Base-by-base conservation (phyloP, 2,888 invertebrate genomes). In the Pyrocoelia pectoralis region DNA sequence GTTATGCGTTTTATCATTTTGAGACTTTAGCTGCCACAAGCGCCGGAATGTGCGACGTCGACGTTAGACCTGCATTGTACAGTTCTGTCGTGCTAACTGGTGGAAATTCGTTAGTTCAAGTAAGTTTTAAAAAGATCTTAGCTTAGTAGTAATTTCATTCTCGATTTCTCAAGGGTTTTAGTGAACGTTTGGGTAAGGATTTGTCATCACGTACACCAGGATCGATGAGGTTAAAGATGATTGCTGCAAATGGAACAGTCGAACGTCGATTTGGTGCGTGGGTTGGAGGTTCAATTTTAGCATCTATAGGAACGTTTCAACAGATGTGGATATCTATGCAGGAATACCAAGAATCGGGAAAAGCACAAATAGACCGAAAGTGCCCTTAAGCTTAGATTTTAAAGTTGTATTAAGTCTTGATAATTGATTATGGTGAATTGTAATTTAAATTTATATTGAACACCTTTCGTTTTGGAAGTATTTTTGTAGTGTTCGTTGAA, bases 271-370 rank as follows among this genome's bases (percentile, higher is more conserved):
- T 97, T 83, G 98, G 98, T 3, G 92, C 98, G 0, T 99, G 98
- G 98, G 98, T 98, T 67, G 99, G 90, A 28, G 99, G 99, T 1
- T 99, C 98, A 0, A 99, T 99, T 74, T 84, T 99, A 50, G 98
- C 98, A 0, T 98, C 98, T 0, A 92, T 99, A 76, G 98, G 99
- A 5, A 97, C 98, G 14, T 99, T 99, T 85, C 99, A 99, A 78
- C 98, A 99, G 83, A 97, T 99, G 96, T 99, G 99, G 99, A 96
- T 99, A 73, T 97, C 97, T 0, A 97, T 97, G 73, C 97, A 98
- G 80, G 99, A 99, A 81, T 99, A 98, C 80, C 98, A 99, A 76
- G 99, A 99, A 79, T 93, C 93, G 0, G 99, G 99, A 17, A 98
- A 97, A 78, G 89, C 92, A 38, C 97, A 98, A 83, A 94, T 99